Conservation (phyloP, 2,113 vertebrate genomes). For the Eulemur rufifrons region DNA sequence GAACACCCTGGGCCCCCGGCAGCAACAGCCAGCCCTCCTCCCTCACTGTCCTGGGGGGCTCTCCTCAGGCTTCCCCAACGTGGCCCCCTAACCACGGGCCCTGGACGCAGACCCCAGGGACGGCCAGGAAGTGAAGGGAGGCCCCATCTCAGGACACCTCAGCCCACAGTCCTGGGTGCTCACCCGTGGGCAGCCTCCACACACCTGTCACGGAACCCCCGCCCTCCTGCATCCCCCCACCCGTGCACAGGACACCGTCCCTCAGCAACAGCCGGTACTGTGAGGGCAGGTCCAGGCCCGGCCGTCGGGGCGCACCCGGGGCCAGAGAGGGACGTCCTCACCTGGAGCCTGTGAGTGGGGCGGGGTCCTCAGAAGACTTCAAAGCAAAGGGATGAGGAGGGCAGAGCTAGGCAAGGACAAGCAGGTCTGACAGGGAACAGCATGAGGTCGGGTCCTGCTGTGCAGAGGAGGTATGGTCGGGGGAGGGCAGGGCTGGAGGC, state of each 20-base stretch:
- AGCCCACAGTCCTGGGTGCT: neutral
- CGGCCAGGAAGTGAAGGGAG: neutral
- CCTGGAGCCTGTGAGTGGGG: neutral
- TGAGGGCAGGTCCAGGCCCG: accelerated
- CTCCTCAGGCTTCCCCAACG: neutral
- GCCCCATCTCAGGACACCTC: neutral
- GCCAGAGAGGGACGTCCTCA: neutral
- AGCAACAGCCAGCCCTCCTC: accelerated
- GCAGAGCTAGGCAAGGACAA: neutral
- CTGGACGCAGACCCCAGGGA: neutral
- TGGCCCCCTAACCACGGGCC: neutral
- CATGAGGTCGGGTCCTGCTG: accelerated
- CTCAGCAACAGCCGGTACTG: no score
- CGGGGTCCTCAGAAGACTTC: neutral
- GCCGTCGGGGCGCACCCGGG: neutral
- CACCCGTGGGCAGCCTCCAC: neutral
- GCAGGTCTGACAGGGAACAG: neutral
- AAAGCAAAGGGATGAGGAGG: neutral
- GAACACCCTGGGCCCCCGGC: neutral
- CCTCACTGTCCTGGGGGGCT: neutral
- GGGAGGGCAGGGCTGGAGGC: accelerated
- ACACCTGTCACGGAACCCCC: neutral
- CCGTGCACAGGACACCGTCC: neutral
- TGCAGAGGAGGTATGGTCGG: neutral
- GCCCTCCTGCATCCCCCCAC: neutral